These are phyloP conservation scores for Vannuccia rotundouncinata DNA, from an alignment of 2,888 invertebrate genomes.

Conservation along the genomic window DNA sequence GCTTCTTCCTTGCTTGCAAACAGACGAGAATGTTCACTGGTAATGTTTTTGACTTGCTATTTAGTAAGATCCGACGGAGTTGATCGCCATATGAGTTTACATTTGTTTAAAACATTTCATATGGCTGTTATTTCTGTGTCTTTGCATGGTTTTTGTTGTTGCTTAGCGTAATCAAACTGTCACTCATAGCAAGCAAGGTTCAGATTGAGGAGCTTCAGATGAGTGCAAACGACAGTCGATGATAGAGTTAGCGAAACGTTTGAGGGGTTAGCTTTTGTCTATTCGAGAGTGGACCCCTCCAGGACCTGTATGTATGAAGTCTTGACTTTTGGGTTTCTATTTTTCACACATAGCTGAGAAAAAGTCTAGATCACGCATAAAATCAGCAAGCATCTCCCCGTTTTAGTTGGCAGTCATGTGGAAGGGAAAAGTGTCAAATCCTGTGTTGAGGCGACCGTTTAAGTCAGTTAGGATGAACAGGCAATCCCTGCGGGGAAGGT, in stretches of 20 bases:
- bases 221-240: conserved; percentile 17
- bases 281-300: conserved; percentile 11
- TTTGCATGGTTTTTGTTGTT: conserved; percentile 13
- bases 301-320: conserved; percentile 1
- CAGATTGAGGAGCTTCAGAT: conserved; percentile 8
- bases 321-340: conserved; percentile 5
- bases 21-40: conserved; percentile 1
- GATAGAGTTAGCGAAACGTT: conserved; percentile 4
- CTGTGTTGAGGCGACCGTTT: not conserved
- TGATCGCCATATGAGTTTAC: conserved; percentile 10
- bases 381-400: conserved; percentile 15
- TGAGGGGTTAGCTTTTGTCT: not conserved
- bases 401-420: conserved; percentile 7
- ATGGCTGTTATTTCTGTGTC: conserved; percentile 7
- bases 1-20: conserved; percentile 17
- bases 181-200: not conserved
- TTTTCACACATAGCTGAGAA: conserved; percentile 21
- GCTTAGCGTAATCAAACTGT: conserved; percentile 1
- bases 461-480: conserved; percentile 8
- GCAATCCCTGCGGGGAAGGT: conserved; percentile 5
- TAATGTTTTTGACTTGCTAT: conserved; percentile 9
- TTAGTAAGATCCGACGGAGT: conserved; percentile 19
- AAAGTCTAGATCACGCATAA: conserved; percentile 20
- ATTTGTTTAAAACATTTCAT: conserved; percentile 15
- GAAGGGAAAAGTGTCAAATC: conserved; percentile 9